Conservation (phyloP, 2,797 vertebrate species). For the Pseudochirops corinnae region DNA sequence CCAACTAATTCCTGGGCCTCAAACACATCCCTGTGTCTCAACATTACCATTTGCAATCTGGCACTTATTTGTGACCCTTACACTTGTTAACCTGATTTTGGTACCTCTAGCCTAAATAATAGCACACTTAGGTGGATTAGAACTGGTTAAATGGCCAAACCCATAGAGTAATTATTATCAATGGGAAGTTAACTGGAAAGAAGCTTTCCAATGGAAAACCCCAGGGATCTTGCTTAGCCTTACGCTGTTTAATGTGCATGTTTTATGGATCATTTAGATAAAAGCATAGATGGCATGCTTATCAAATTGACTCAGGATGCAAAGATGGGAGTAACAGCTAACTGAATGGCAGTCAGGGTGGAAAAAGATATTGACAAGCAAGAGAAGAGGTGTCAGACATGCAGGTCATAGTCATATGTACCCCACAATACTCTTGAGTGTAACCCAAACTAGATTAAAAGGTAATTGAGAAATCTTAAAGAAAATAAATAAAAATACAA, state of each 20-base stretch:
- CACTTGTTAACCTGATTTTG: not conserved
- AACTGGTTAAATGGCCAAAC: not conserved
- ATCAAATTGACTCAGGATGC: not conserved
- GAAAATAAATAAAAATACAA: not conserved
- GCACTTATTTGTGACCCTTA: too few relatives aligned
- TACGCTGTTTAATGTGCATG: not conserved
- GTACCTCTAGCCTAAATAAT: not conserved
- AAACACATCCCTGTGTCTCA: too few relatives aligned
- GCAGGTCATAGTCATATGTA: not conserved
- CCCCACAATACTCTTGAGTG: not conserved
- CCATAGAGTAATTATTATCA: not conserved
- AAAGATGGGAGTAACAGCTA: not conserved
- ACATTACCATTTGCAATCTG: too few relatives aligned
- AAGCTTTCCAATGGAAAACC: not conserved
- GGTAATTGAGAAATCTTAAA: not conserved
- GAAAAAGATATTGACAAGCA: not conserved
- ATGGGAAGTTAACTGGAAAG: not conserved
- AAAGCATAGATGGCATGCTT: not conserved
- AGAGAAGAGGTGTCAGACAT: not conserved
- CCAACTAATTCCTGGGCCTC: too few relatives aligned
- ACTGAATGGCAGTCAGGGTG: not conserved
- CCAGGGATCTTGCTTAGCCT: not conserved
- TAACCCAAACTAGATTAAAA: not conserved
- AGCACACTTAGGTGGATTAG: not conserved
- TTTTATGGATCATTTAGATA: not conserved